Evolutionary conservation across 37 sponge, comb jelly and placozoan species (phyloP).

Genomic region (Tethya wilhelma): DNA sequence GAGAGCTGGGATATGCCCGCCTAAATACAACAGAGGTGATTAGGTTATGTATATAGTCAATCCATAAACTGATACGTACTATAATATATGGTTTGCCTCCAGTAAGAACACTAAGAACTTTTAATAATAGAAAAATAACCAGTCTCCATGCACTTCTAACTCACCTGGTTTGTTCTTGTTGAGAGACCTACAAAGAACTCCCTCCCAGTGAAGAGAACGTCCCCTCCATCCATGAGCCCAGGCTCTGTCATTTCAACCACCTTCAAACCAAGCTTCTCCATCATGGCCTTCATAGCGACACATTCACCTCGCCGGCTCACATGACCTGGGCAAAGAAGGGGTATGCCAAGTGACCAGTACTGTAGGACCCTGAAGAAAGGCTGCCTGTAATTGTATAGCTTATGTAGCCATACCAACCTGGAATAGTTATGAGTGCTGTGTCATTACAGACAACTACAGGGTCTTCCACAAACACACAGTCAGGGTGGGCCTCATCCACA

Average conservation of each 20-base stretch:
- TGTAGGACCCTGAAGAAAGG: not conserved
- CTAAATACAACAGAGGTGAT: conserved; percentile 19
- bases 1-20: conserved; percentile 61
- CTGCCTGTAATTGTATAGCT: not conserved
- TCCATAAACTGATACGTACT: not conserved
- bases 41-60: not conserved
- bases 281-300: conserved; percentile 24
- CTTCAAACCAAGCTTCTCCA: conserved; percentile 59
- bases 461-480: conserved; percentile 92
- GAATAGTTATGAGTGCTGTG: conserved; percentile 66
- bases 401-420: conserved; percentile 15
- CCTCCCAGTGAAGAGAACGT: conserved; percentile 91
- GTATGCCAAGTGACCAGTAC: not conserved
- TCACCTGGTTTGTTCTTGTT: conserved; percentile 73
- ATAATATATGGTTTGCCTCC: not conserved
- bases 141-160: not conserved
- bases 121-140: not conserved
- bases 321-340: conserved; percentile 37
- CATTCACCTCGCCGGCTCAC: conserved; percentile 64
- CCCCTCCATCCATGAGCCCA: conserved; percentile 86
- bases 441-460: conserved; percentile 70
- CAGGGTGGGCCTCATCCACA: conserved; percentile 78
- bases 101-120: not conserved
- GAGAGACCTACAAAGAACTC: conserved; percentile 90
- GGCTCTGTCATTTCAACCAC: conserved; percentile 63